Conservation (phyloP, 2,888 invertebrate species). For the Ashinkailepas kermadecensis region DNA sequence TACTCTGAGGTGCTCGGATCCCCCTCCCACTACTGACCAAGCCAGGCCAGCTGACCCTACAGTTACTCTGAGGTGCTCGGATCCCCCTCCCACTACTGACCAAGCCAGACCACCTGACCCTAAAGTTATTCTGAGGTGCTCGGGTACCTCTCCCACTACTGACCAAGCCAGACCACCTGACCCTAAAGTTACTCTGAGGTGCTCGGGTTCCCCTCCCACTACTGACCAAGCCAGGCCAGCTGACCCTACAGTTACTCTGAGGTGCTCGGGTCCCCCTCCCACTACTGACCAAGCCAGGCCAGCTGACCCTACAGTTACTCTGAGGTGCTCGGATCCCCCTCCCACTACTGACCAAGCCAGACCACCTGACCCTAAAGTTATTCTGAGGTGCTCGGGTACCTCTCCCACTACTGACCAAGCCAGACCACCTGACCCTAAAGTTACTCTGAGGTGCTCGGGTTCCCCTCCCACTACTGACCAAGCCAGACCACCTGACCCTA, state of each 20-base stretch:
- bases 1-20: too few species aligned
- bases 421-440: constrained; percentile 20
- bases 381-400: too few species aligned
- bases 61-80: not conserved
- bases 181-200: too few species aligned
- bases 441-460: too few species aligned
- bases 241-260: constrained; percentile 28
- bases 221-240: constrained; percentile 37
- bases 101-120: constrained; percentile 31
- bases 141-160: constrained; percentile 24
- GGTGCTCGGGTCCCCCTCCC: too few species aligned
- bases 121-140: too few species aligned
- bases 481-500: constrained; percentile 30
- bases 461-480: constrained; percentile 32
- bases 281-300: constrained; percentile 36
- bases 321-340: too few species aligned
- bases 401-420: constrained; percentile 34
- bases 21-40: constrained; percentile 34
- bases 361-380: too few species aligned
- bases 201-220: too few species aligned
- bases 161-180: constrained; percentile 35
- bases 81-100: constrained; percentile 32
- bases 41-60: constrained; percentile 35
- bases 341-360: constrained; percentile 35
- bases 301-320: constrained; percentile 32